Evolutionary conservation across 2,113 vertebrate genomes (phyloP).

Genomic region (Calidris pygmaea): DNA sequence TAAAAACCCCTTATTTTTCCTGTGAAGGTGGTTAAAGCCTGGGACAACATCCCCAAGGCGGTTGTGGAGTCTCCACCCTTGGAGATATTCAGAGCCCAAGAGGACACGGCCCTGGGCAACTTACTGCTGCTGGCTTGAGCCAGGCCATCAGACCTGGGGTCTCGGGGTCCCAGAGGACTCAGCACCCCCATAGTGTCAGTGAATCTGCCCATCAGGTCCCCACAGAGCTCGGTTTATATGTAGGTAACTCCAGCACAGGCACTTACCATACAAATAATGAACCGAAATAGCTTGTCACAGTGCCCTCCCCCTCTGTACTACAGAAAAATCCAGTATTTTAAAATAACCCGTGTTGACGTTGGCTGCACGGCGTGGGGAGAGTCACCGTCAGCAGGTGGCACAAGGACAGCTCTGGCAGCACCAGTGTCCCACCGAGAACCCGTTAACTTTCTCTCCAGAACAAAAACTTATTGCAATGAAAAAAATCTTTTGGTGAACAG

Average conservation of each 20-base stretch:
- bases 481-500: not conserved
- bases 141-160: no score
- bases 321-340: not conserved
- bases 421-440: not conserved
- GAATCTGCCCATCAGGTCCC: not conserved
- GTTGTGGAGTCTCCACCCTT: not conserved
- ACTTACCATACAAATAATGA: not conserved
- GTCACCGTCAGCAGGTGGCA: not conserved
- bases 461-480: not conserved
- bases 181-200: not conserved
- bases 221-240: not conserved
- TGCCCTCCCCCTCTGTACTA: no score
- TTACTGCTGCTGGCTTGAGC: not conserved
- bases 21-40: not conserved
- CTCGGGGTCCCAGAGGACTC: not conserved
- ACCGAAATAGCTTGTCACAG: not conserved
- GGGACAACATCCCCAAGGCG: no score
- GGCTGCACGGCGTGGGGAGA: rapidly evolving
- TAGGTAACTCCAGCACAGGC: not conserved
- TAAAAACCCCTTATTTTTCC: not conserved
- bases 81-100: not conserved
- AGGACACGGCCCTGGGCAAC: not conserved
- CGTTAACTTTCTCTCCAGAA: not conserved
- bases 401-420: not conserved
- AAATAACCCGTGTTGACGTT: not conserved